Percentiles rank a stretch among this genome's conserved stretches.
These are phyloP conservation scores for Drosophila pandora DNA, from an alignment of 1,140 invertebrate genomes.

Conservation along the genomic window DNA sequence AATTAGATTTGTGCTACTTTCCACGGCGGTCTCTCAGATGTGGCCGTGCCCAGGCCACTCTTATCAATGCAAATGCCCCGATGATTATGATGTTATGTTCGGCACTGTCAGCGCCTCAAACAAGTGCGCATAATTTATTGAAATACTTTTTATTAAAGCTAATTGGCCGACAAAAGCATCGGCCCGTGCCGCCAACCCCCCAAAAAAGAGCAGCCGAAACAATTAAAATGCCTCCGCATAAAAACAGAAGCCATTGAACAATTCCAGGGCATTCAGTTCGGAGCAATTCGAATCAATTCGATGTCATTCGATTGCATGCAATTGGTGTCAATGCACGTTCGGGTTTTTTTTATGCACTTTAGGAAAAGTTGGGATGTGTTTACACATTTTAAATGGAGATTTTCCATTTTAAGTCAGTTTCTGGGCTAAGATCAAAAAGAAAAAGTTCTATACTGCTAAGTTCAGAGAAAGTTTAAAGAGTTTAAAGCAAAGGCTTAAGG, in stretches of 20 bases:
- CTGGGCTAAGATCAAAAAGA: too few species aligned
- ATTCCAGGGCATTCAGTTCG: conserved; percentile 62
- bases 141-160: conserved; percentile 75
- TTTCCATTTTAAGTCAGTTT: too few species aligned
- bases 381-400: background rate
- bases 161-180: conserved; percentile 65
- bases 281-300: conserved; percentile 42
- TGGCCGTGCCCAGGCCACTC: conserved; percentile 26
- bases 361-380: conserved; percentile 1
- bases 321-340: conserved; percentile 66
- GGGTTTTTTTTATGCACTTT: conserved; percentile 47
- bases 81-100: conserved; percentile 42
- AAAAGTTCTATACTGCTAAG: too few species aligned
- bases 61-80: conserved; percentile 72
- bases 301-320: conserved; percentile 41
- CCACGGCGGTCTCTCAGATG: conserved; percentile 55
- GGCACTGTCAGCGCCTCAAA: conserved; percentile 8
- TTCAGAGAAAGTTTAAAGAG: too few species aligned
- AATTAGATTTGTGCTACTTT: conserved; percentile 77
- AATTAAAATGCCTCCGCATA: conserved; percentile 75
- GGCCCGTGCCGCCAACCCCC: conserved; percentile 46
- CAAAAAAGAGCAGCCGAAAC: background rate
- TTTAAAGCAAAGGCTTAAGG: too few species aligned
- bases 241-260: conserved; percentile 40
- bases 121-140: conserved; percentile 67